Conservation (phyloP, 2,113 vertebrate species). For the Galemys pyrenaicus region DNA sequence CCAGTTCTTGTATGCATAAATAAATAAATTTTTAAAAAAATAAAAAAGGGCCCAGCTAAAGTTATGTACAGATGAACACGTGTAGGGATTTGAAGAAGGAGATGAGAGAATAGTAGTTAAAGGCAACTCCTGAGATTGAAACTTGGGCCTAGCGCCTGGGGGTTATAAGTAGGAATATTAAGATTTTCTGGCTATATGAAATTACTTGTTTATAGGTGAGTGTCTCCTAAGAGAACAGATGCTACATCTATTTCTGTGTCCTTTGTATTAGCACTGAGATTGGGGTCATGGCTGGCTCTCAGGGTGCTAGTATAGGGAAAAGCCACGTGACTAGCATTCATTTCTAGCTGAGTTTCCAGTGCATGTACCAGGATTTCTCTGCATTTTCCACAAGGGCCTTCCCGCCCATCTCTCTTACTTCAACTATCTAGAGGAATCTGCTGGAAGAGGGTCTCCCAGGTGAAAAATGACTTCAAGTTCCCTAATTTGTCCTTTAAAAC, state of each 20-base stretch:
- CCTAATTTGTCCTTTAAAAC: conserved; percentile 18
- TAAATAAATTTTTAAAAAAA: too few species aligned
- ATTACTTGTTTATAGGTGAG: background rate
- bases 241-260: background rate
- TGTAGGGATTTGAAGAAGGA: background rate
- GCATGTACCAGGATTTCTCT: background rate
- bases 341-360: conserved; percentile 19
- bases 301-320: background rate
- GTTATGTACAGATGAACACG: background rate
- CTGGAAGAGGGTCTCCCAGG: background rate
- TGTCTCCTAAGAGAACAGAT: background rate
- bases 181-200: background rate
- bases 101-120: background rate
- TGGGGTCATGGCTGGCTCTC: background rate
- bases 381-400: background rate
- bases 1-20: too few species aligned
- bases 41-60: background rate
- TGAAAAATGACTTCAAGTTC: background rate
- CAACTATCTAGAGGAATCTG: background rate
- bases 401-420: background rate
- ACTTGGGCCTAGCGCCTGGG: background rate
- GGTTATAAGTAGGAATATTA: background rate
- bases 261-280: background rate
- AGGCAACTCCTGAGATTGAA: background rate
- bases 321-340: background rate